A percentile compares a stretch with the other conserved stretches of the same genome.
Evolutionary conservation across 2,113 vertebrate species (phyloP).

Genomic region (Amphiprion percula): DNA sequence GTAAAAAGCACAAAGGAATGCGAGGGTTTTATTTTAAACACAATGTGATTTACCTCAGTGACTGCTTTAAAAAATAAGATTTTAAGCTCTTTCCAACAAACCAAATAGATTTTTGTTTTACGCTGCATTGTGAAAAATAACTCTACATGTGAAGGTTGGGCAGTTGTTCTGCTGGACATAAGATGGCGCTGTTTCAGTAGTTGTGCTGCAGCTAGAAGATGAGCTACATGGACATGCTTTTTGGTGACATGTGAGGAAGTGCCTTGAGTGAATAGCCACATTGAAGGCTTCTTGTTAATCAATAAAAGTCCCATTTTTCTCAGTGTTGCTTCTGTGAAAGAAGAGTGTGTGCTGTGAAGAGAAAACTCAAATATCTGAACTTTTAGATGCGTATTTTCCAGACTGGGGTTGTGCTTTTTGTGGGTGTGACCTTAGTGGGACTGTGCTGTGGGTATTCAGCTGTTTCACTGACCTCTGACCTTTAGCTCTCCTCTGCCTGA

Average conservation of each 20-base stretch:
- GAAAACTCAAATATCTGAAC: not conserved
- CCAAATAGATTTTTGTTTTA: conserved; percentile 6
- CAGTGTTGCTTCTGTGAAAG: not conserved
- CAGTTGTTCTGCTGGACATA: conserved; percentile 41
- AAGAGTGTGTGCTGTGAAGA: not conserved
- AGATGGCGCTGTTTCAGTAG: conserved; percentile 65
- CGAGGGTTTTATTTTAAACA: conserved; percentile 37
- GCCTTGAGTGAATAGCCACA: conserved; percentile 6
- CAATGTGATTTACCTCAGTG: conserved; percentile 10
- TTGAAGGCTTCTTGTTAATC: conserved; percentile 1
- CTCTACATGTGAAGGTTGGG: not conserved
- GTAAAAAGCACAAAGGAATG: conserved; percentile 9
- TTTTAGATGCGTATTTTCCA: not conserved
- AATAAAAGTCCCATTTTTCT: conserved; percentile 27
- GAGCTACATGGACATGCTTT: not conserved
- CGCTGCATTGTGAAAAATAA: not conserved
- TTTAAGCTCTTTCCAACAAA: conserved; percentile 41
- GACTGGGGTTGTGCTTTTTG: not conserved
- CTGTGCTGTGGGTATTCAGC: conserved; percentile 56
- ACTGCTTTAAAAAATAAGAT: conserved; percentile 23
- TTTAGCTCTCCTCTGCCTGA: conserved; percentile 28
- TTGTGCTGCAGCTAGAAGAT: not conserved
- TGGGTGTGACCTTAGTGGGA: conserved; percentile 7
- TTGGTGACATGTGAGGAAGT: not conserved
- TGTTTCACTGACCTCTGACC: conserved; percentile 59